These are phyloP conservation scores for Liodrosophila aerea DNA, from an alignment of 2,888 invertebrate species.

Conservation along the genomic window DNA sequence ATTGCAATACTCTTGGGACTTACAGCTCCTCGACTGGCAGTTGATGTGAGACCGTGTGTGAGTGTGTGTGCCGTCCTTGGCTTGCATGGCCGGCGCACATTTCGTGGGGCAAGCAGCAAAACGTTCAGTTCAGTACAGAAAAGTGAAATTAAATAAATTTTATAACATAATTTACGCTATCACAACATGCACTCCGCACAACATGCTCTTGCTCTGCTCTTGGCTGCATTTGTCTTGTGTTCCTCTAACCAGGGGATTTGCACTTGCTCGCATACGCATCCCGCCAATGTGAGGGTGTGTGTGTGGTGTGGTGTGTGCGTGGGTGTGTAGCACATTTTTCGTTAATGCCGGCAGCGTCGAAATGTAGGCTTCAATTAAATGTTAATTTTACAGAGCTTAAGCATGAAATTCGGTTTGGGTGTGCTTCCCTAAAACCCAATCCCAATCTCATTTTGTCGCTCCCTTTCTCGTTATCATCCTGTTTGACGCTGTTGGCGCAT, in stretches of 20 bases:
- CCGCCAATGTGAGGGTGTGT: conserved; percentile 1
- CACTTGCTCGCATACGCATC: conserved; percentile 17
- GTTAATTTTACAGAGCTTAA: conserved; percentile 78
- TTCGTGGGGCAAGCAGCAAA: conserved; percentile 47
- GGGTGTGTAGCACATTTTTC: conserved; percentile 29
- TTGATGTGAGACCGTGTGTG: conserved; percentile 26
- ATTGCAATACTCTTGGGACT: conserved; percentile 66
- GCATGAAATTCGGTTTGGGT: conserved; percentile 67
- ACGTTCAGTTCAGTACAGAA: conserved; percentile 55
- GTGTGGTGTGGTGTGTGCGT: conserved; percentile 2
- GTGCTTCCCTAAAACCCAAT: not conserved
- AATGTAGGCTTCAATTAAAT: conserved; percentile 76
- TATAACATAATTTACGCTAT: conserved; percentile 78
- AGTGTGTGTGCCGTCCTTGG: conserved; percentile 1
- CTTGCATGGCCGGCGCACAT: conserved; percentile 51
- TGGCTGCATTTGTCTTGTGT: conserved; percentile 48
- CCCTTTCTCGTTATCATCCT: conserved; percentile 5
- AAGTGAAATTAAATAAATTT: conserved; percentile 77
- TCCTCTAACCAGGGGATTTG: conserved; percentile 40
- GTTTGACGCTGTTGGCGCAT: conserved; percentile 27
- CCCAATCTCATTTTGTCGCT: not conserved
- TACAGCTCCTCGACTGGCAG: conserved; percentile 39
- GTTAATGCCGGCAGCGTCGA: conserved; percentile 50
- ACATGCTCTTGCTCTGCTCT: not conserved
- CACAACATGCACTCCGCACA: conserved; percentile 63